Evolutionary conservation across 2,113 vertebrate genomes (phyloP).

Genomic region (Pygathrix nemaeus): DNA sequence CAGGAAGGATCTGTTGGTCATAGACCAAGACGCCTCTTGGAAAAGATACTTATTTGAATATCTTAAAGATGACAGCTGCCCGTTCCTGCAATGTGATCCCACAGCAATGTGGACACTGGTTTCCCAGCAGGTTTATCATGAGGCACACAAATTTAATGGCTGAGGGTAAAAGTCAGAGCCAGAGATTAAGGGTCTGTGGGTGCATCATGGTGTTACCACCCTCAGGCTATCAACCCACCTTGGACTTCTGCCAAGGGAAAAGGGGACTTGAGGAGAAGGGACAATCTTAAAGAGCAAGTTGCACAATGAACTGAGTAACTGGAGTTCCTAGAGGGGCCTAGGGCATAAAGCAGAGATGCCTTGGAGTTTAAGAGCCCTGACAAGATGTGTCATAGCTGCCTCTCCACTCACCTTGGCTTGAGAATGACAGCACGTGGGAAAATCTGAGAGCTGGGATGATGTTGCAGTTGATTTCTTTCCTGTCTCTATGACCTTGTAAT

Average conservation of each 20-base stretch:
- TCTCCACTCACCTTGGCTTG: neutral
- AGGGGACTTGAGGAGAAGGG: neutral
- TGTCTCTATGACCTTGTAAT: neutral
- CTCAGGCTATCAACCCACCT: neutral
- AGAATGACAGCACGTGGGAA: neutral
- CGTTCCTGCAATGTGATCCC: neutral
- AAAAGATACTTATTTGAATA: neutral
- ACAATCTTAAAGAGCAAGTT: neutral
- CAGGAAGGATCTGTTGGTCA: neutral
- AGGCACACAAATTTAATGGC: neutral
- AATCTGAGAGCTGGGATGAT: neutral
- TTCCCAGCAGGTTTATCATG: neutral
- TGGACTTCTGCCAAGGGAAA: neutral
- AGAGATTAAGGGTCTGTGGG: neutral
- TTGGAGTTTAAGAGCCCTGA: neutral
- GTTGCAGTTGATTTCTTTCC: neutral
- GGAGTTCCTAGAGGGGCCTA: neutral
- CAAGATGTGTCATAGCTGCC: rapidly evolving
- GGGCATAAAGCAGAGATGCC: neutral
- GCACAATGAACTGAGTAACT: neutral
- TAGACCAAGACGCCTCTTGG: neutral
- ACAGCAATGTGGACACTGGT: neutral
- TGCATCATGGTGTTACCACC: neutral
- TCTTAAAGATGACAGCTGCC: neutral
- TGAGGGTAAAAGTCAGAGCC: neutral